Evolutionary conservation across 2,888 invertebrate genomes (phyloP).

Genomic region (Uloborus plumipes): DNA sequence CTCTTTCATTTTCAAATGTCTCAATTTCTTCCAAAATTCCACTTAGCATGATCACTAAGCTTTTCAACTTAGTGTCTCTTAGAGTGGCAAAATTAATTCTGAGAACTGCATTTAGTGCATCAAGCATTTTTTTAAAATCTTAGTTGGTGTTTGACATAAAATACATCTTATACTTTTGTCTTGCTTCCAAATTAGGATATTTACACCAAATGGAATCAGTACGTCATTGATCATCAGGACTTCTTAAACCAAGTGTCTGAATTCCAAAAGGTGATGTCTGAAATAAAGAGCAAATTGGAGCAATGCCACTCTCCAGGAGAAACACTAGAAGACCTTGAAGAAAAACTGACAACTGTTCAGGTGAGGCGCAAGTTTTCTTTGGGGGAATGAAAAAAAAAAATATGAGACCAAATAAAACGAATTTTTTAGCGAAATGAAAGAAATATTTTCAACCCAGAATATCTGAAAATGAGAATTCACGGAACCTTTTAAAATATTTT

Average conservation of each 20-base stretch:
- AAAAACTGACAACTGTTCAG: constrained; percentile 82
- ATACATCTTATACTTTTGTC: not conserved
- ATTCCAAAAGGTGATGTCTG: constrained; percentile 86
- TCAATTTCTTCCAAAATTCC: no score
- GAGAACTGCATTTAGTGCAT: no score
- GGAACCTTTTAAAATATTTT: no score
- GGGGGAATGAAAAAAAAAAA: not conserved
- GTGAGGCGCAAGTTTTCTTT: constrained; percentile 69
- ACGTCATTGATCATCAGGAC: constrained; percentile 88
- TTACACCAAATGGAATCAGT: constrained; percentile 91
- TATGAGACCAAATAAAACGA: not conserved
- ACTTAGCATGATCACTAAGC: no score
- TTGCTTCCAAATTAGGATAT: constrained; percentile 76
- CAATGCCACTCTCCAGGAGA: constrained; percentile 86
- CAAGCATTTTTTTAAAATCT: no score
- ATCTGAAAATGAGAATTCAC: no score
- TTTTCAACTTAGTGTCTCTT: no score
- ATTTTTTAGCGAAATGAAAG: no score
- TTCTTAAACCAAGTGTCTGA: constrained; percentile 85
- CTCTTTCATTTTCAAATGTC: no score
- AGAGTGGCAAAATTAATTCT: no score
- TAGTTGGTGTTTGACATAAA: no score
- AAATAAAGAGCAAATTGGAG: constrained; percentile 85
- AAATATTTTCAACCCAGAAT: no score
- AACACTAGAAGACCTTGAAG: constrained; percentile 87